Evolutionary conservation across 2,888 invertebrate genomes (phyloP), one percentile per base, ranked within the genome.

Genomic region (Archips xylosteana): DNA sequence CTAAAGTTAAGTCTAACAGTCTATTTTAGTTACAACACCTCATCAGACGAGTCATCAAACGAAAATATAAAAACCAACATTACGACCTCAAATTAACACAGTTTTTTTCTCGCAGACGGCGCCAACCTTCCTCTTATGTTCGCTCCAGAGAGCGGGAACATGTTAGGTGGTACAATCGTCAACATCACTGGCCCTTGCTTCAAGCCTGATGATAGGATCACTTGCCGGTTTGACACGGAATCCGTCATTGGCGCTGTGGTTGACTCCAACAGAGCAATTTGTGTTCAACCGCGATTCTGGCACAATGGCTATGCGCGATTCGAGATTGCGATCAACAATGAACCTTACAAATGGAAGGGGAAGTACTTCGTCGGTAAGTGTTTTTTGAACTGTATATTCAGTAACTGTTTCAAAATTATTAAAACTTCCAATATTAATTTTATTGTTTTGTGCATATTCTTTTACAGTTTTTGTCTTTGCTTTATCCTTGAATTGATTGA

Each of bases 101-200:
- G 0, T 1, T n/a, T 47, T 47, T 47, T 2, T 45, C 32, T 45
- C 8, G 34, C 47, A 98, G 98, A 97, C 82, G 97, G 97, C 23
- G 96, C 97, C 0, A 96, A 97, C 87, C 95, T 98, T 73, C 97
- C 97, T 0, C 89, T 98, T 69, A 96, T 97, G 80, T 98, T 98
- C 83, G 98, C 99, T 0, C 99, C 99, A 0, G 98, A 99, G 89
- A 98, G 98, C 84, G 99, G 99, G 4, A 98, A 98, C 87, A 99
- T 99, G 99, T 95, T 99, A 78, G 99, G 99, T 3, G 99, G 99
- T 1, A 98, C 98, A 0, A 96, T 99, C 70, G 98, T 99, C 54
- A 99, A 99, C 86, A 97, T 99, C 74, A 99, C 99, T 0, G 99
- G 99, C 0, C 99, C 99, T 2, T 99, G 99, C 87, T 98, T 99